Percentiles rank a stretch among this genome's conserved stretches.
phyloP scores from a whole-genome alignment of 2,888 invertebrate genomes.

The Nineta flava region DNA sequence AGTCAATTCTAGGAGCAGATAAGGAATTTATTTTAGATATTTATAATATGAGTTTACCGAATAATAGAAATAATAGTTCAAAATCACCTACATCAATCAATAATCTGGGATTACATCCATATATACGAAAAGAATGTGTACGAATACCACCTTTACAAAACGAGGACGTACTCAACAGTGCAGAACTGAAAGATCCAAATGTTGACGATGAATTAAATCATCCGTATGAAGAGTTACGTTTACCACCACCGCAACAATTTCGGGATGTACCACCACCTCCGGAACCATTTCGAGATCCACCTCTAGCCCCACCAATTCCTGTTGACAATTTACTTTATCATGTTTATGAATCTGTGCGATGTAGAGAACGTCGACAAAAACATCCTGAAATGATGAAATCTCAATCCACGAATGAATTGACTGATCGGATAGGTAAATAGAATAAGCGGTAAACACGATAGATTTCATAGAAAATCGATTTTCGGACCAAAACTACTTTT shows the following conservation, averaged over 20 bases:
- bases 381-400: conserved; percentile 30
- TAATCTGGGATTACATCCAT: conserved; percentile 27
- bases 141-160: conserved; percentile 9
- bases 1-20: conserved; percentile 7
- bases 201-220: conserved; percentile 23
- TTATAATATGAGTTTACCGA: not conserved
- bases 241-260: conserved; percentile 73
- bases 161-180: conserved; percentile 14
- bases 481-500: no score
- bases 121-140: conserved; percentile 33
- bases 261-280: conserved; percentile 66
- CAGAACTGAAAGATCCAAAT: conserved; percentile 2
- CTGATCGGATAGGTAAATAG: conserved; percentile 37
- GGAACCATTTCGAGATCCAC: conserved; percentile 32
- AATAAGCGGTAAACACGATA: not conserved
- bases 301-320: conserved; percentile 24
- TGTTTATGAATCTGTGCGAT: conserved; percentile 51
- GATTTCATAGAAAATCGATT: not conserved
- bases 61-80: not conserved
- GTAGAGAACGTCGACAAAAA: conserved; percentile 11
- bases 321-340: conserved; percentile 67
- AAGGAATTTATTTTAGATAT: conserved; percentile 6
- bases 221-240: conserved; percentile 47
- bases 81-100: not conserved
- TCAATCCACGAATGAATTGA: conserved; percentile 38